These are phyloP conservation scores for Trichosurus vulpecula DNA, from an alignment of 2,797 vertebrate genomes.

Conservation along the genomic window DNA sequence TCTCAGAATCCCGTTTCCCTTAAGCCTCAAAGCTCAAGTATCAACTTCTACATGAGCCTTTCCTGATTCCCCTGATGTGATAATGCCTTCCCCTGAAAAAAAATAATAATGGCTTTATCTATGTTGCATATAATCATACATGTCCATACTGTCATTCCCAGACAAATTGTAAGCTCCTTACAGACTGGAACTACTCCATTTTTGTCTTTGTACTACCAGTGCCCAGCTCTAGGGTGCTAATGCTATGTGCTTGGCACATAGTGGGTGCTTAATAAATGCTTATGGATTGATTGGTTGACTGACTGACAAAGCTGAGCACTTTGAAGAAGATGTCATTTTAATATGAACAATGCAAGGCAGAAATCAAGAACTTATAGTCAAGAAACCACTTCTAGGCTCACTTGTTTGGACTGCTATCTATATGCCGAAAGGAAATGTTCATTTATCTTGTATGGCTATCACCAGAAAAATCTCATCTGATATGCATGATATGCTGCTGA, in stretches of 20 bases:
- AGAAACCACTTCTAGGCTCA: not conserved
- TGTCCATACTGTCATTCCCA: not conserved
- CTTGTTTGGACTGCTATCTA: not conserved
- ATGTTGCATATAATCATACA: not conserved
- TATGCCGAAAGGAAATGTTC: not conserved
- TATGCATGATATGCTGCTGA: not conserved
- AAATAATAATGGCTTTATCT: not conserved
- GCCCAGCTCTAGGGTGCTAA: not conserved
- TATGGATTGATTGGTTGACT: not conserved
- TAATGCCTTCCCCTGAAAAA: not conserved
- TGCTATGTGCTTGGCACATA: not conserved
- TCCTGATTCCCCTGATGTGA: not conserved
- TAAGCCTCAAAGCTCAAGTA: not conserved
- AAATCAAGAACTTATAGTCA: not conserved
- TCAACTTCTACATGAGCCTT: not conserved
- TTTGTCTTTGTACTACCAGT: not conserved
- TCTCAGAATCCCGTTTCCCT: not conserved
- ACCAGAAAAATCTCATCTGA: not conserved
- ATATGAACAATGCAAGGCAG: not conserved
- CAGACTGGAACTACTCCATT: not conserved
- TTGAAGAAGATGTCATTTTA: not conserved
- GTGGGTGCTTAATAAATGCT: not conserved
- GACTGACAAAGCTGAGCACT: not conserved
- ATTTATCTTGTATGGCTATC: not conserved
- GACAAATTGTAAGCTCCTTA: not conserved